Evolutionary conservation across 1,140 invertebrate genomes (phyloP).

Genomic region (Nomia melanderi): DNA sequence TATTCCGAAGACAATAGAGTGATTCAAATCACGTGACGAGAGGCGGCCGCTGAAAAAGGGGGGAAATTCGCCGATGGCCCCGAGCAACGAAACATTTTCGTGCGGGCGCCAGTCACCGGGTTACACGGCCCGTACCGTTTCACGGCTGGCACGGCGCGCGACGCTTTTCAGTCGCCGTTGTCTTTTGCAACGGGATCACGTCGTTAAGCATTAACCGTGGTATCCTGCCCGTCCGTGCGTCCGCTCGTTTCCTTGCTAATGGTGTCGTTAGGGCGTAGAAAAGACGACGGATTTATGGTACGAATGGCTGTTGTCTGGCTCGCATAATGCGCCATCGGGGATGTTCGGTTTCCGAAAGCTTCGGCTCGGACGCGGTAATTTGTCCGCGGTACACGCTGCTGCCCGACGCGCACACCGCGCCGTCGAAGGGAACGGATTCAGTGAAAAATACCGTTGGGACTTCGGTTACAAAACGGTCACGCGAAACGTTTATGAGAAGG

Average conservation of each 20-base stretch:
- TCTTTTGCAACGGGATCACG: slow-evolving; percentile 48
- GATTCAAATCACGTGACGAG: neutral
- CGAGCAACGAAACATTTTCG: slow-evolving; percentile 51
- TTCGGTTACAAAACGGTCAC: no score
- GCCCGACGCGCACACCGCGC: no score
- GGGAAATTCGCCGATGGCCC: slow-evolving; percentile 5
- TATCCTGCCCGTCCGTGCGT: slow-evolving; percentile 24
- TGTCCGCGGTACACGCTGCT: no score
- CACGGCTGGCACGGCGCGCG: slow-evolving; percentile 59
- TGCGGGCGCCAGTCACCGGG: slow-evolving; percentile 42
- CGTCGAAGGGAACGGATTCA: no score
- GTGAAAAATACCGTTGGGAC: no score
- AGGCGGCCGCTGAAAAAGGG: neutral
- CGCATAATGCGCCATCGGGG: neutral
- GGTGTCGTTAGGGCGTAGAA: slow-evolving; percentile 28
- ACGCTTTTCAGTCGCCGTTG: slow-evolving; percentile 37
- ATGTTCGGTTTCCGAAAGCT: neutral
- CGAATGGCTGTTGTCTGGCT: neutral
- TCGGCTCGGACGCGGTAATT: slow-evolving; percentile 1
- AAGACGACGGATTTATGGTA: slow-evolving; percentile 26
- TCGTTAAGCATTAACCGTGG: slow-evolving; percentile 37
- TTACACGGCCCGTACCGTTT: slow-evolving; percentile 49
- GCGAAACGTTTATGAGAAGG: no score
- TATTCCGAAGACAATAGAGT: neutral
- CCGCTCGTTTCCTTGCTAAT: slow-evolving; percentile 37